Conservation (phyloP, 1,140 invertebrate species). For the Cecropterus lyciades region DNA sequence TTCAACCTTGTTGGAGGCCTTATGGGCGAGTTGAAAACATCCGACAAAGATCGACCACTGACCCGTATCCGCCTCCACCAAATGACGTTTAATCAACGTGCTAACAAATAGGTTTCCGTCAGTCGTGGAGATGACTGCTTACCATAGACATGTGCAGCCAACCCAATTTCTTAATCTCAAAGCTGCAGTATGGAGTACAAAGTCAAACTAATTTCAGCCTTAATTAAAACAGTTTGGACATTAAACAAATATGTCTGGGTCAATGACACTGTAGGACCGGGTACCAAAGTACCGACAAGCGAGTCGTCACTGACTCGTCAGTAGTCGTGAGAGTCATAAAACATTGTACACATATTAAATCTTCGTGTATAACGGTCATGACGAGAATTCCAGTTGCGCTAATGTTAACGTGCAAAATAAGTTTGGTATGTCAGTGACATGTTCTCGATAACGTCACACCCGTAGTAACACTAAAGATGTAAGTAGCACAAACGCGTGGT, state of each 20-base stretch:
- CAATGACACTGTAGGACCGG: background rate
- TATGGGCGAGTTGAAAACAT: too few relatives aligned
- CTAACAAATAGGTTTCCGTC: too few relatives aligned
- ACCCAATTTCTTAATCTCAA: too few relatives aligned
- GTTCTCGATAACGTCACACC: background rate
- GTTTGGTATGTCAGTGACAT: conserved; percentile 1
- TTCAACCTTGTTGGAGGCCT: too few relatives aligned
- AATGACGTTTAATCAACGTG: too few relatives aligned
- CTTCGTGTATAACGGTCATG: background rate
- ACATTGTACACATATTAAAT: conserved; percentile 1
- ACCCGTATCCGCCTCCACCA: too few relatives aligned
- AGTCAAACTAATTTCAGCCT: background rate
- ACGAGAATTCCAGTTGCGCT: background rate
- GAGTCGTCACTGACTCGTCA: background rate
- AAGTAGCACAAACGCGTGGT: background rate
- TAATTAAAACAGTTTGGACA: background rate
- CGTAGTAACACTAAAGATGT: background rate
- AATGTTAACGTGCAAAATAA: background rate
- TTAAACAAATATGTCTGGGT: background rate
- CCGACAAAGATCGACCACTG: too few relatives aligned
- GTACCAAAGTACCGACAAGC: background rate
- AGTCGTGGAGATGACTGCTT: too few relatives aligned
- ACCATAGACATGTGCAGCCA: too few relatives aligned
- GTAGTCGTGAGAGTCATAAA: background rate
- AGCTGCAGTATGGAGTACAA: too few relatives aligned